A percentile compares a stretch with the other conserved stretches of the same genome.
These are phyloP conservation scores for Megamerina dolium DNA, from an alignment of 2,888 invertebrate genomes.

Conservation along the genomic window DNA sequence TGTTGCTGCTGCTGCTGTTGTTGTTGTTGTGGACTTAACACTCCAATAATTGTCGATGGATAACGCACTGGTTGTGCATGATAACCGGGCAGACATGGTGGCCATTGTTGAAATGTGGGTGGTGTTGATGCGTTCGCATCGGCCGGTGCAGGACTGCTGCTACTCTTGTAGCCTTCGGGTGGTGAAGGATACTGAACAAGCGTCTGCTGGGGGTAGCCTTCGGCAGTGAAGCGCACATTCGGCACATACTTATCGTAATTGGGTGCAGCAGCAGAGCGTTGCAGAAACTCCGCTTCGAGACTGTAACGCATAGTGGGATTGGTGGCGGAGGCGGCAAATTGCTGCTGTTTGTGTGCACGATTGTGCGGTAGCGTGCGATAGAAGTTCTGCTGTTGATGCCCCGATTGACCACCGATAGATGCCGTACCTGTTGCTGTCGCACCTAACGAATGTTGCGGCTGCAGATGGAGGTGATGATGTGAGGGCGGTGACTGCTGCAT, in stretches of 20 bases:
- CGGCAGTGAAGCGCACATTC: constrained; percentile 69
- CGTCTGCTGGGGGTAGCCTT: constrained; percentile 61
- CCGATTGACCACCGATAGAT: constrained; percentile 27
- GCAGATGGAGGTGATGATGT: constrained; percentile 25
- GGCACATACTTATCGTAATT: constrained; percentile 53
- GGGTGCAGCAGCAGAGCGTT: constrained; percentile 49
- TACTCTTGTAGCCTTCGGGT: constrained; percentile 64
- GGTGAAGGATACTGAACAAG: constrained; percentile 55
- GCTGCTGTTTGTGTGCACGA: constrained; percentile 49
- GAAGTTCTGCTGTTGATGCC: constrained; percentile 50
- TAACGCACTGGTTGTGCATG: constrained; percentile 46
- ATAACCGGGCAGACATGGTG: constrained; percentile 52
- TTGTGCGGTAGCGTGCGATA: constrained; percentile 76
- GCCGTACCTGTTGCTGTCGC: constrained; percentile 18
- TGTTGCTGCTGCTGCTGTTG: constrained; percentile 19
- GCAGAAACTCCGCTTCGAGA: constrained; percentile 61
- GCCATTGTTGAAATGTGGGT: constrained; percentile 51
- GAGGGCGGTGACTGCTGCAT: constrained; percentile 32
- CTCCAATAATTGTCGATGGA: constrained; percentile 28
- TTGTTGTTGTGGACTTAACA: constrained; percentile 21
- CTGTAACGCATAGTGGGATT: constrained; percentile 56
- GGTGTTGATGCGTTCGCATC: constrained; percentile 37
- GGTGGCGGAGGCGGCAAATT: constrained; percentile 48
- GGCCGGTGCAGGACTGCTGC: constrained; percentile 32
- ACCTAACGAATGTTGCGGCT: constrained; percentile 27